Base-by-base conservation (phyloP, 2,888 invertebrate genomes). In the Gnatocerus cornutus region DNA sequence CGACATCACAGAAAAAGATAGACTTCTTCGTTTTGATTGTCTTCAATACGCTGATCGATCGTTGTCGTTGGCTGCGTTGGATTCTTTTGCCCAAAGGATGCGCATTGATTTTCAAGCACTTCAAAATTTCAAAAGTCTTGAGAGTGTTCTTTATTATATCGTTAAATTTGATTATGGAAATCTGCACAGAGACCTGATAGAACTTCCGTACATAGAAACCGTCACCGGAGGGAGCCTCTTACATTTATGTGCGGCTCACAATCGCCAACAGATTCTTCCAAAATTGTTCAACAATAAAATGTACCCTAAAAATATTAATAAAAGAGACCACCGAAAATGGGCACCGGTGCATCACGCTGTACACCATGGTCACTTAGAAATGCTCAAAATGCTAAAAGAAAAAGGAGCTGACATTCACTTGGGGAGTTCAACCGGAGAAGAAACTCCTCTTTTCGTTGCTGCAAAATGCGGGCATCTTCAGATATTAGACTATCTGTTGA, bases 21-120 rank as follows among this genome's bases (percentile, higher is more conserved):
- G 9, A 8, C 16, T 48, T n/a, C 16, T 48, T 9, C n/a, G 16
- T n/a, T 48, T 21, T 8, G 29, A 48, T 9, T n/a, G 27, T 48
- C 21, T 48, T 21, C 27, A 48, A 10, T 48, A 48, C 21, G 48
- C 48, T 7, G 48, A 48, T 48, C 14, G 21, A 10, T 48, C 48
- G 7, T 13, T 48, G 8, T 48, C 48, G n/a, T 9, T 48, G 21
- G 14, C 48, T 8, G 14, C 48, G 6, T 14, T 48, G 7, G 9
- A 48, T 9, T n/a, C 13, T 8, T 4, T 48, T 21, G 21, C 21
- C 21, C 21, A 21, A 4, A 21, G 21, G 4, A 21, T 21, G 21
- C 4, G 2, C 4, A 21, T 21, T 3, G 4, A 21, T 21, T 21
- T 21, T 21, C 21, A 1, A 1, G 2, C 1, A 3, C 21, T 48